A percentile compares a stretch with the other conserved stretches of the same genome.
Evolutionary conservation across 2,888 invertebrate genomes (phyloP).

Genomic region (Drosophila borborema): DNA sequence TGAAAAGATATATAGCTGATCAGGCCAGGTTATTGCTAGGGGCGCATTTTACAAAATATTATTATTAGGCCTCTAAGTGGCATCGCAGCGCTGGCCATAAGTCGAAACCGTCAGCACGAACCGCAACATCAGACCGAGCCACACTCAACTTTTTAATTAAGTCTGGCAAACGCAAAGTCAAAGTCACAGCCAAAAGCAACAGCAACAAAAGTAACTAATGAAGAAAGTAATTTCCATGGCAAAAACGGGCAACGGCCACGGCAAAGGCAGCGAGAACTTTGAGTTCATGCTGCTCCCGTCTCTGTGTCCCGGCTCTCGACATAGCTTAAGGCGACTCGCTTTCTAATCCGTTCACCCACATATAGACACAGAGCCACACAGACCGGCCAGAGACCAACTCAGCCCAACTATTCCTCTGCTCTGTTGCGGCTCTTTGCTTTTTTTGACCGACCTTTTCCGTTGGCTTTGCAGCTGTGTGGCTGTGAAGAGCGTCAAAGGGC

Average conservation of each 20-base stretch:
- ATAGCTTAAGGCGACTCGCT: slow-evolving; percentile 51
- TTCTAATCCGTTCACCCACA: slow-evolving; percentile 45
- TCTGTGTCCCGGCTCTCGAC: neutral
- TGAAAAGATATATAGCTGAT: too few species aligned
- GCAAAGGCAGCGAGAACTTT: slow-evolving; percentile 34
- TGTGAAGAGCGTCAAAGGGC: slow-evolving; percentile 32
- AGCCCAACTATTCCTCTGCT: slow-evolving; percentile 24
- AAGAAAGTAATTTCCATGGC: slow-evolving; percentile 83
- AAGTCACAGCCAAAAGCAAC: slow-evolving; percentile 36
- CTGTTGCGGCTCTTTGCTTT: slow-evolving; percentile 44
- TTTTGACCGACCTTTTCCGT: slow-evolving; percentile 61
- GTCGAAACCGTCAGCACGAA: slow-evolving; percentile 35
- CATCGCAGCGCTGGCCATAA: neutral
- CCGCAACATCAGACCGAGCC: slow-evolving; percentile 20
- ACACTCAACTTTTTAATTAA: slow-evolving; percentile 79
- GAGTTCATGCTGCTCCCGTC: slow-evolving; percentile 17
- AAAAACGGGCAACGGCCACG: slow-evolving; percentile 73
- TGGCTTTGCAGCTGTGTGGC: slow-evolving; percentile 33
- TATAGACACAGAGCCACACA: neutral
- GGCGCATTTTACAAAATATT: slow-evolving; percentile 30
- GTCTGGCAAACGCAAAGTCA: slow-evolving; percentile 61
- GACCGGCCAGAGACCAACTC: neutral
- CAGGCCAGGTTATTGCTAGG: neutral
- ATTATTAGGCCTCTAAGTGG: slow-evolving; percentile 48
- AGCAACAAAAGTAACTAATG: slow-evolving; percentile 80